Conservation (phyloP, 2,113 vertebrate species). For the Paramisgurnus dabryanus region DNA sequence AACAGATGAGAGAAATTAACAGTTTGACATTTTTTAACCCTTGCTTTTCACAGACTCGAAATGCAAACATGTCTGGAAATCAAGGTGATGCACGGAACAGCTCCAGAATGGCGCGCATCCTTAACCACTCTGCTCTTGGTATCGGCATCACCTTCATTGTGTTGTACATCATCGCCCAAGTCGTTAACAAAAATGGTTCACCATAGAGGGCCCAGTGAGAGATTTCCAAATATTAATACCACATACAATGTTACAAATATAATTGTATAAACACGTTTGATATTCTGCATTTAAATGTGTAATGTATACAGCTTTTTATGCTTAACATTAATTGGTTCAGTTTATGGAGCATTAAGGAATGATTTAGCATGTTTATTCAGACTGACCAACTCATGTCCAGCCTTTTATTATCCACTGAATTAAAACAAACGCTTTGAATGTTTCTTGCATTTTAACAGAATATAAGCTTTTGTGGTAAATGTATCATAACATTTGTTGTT, state of each 20-base stretch:
- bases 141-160: constrained; percentile 43
- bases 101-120: constrained; percentile 39
- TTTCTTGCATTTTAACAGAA: neutral
- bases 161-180: constrained; percentile 10
- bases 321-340: too few species aligned
- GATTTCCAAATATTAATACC: too few species aligned
- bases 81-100: neutral
- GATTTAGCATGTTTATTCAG: neutral
- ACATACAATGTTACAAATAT: too few species aligned
- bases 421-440: neutral
- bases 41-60: constrained; percentile 49
- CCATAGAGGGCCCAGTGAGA: too few species aligned
- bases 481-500: neutral
- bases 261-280: too few species aligned
- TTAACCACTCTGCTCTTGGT: constrained; percentile 51
- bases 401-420: neutral
- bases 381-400: too few species aligned
- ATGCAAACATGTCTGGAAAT: constrained; percentile 47
- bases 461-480: neutral
- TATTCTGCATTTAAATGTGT: too few species aligned
- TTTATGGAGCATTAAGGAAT: neutral
- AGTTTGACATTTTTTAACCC: neutral
- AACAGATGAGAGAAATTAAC: too few species aligned
- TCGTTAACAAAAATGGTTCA: neutral
- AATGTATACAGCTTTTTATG: too few species aligned